These are phyloP conservation scores for Danaus plexippus DNA, from an alignment of 1,140 invertebrate genomes.

Conservation along the genomic window DNA sequence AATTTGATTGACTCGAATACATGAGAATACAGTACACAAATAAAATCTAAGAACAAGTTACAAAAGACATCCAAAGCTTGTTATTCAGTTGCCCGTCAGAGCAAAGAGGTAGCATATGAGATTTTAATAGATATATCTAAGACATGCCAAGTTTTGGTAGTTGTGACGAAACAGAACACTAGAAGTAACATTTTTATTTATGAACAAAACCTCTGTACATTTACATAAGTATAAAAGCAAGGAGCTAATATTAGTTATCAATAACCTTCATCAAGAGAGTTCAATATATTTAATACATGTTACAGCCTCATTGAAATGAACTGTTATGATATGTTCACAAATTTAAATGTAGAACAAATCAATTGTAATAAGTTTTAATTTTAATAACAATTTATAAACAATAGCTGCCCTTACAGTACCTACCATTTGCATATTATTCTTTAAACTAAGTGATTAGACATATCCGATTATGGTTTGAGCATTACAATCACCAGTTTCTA, in stretches of 20 bases:
- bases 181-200: slow-evolving; percentile 4
- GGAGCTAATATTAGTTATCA: slow-evolving; percentile 14
- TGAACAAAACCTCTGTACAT: slow-evolving; percentile 20
- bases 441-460: too few species aligned
- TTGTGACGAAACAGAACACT: not conserved
- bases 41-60: slow-evolving; percentile 1
- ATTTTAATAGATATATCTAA: slow-evolving; percentile 17
- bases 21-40: not conserved
- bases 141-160: slow-evolving; percentile 3
- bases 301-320: slow-evolving; percentile 8
- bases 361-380: too few species aligned
- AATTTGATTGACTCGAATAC: too few species aligned
- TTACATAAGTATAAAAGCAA: slow-evolving; percentile 14
- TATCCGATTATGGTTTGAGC: too few species aligned
- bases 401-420: too few species aligned
- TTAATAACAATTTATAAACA: too few species aligned
- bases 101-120: slow-evolving; percentile 23
- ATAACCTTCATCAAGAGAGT: slow-evolving; percentile 14
- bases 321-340: slow-evolving; percentile 7
- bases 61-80: not conserved
- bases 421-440: too few species aligned
- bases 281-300: slow-evolving; percentile 6
- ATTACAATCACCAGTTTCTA: too few species aligned
- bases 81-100: slow-evolving; percentile 6
- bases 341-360: too few species aligned